Percentiles rank a stretch among this genome's conserved stretches.
These are phyloP conservation scores for Saguinus midas DNA, from an alignment of 2,113 vertebrate genomes.

Conservation along the genomic window DNA sequence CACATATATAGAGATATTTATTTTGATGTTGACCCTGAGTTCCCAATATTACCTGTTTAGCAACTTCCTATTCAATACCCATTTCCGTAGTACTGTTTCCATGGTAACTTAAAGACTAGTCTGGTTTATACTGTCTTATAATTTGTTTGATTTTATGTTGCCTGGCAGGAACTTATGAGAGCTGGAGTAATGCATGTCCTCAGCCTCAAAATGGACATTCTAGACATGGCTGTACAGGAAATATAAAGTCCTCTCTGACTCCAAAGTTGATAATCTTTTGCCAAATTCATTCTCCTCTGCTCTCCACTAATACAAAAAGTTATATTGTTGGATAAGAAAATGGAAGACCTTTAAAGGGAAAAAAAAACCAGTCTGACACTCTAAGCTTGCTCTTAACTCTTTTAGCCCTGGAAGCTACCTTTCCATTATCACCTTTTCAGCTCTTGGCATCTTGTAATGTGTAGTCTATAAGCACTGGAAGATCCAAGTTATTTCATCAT, in stretches of 20 bases:
- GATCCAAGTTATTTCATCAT: neutral
- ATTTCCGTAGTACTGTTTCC: neutral
- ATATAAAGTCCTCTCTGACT: neutral
- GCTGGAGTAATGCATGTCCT: neutral
- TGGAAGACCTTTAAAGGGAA: neutral
- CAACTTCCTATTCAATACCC: neutral
- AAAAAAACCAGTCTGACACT: neutral
- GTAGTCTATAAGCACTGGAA: neutral
- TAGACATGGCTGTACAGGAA: neutral
- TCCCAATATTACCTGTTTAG: neutral
- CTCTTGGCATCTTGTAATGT: neutral
- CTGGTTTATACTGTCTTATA: neutral
- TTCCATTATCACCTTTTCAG: neutral
- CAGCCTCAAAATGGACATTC: neutral
- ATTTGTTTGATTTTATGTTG: constrained; percentile 33
- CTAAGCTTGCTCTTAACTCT: neutral
- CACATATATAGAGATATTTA: neutral
- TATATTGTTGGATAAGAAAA: neutral
- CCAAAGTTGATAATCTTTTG: neutral
- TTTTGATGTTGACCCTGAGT: neutral
- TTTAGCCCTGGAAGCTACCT: neutral
- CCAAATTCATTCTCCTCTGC: neutral
- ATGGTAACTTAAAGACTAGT: neutral
- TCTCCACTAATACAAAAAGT: neutral
- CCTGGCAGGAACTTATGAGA: neutral